Evolutionary conservation across 1,140 invertebrate genomes (phyloP).

Genomic region (Philopotamus ludificatus): DNA sequence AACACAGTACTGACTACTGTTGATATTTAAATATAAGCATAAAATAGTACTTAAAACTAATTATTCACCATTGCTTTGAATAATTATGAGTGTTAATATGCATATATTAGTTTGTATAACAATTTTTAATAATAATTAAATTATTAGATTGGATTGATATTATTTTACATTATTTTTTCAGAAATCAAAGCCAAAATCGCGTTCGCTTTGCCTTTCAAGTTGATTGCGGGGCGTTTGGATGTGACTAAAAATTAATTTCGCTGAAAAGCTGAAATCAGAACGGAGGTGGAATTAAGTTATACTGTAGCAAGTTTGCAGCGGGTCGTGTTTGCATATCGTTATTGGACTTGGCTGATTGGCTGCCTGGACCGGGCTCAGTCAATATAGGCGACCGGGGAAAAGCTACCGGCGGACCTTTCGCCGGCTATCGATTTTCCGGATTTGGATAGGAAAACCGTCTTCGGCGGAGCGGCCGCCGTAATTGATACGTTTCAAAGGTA

Average conservation of each 20-base stretch:
- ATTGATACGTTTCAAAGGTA: too few species aligned
- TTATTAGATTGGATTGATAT: too few species aligned
- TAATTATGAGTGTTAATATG: too few species aligned
- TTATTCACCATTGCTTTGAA: too few species aligned
- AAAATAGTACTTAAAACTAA: too few species aligned
- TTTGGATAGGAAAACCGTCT: not conserved
- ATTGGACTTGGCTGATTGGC: slow-evolving; percentile 48
- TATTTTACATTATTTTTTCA: not conserved
- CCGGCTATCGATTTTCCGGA: not conserved
- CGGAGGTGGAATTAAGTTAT: slow-evolving; percentile 11
- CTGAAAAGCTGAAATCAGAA: not conserved
- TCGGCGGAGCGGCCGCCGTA: too few species aligned
- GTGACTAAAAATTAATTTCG: not conserved
- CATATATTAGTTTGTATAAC: too few species aligned
- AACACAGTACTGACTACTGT: too few species aligned
- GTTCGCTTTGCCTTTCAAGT: not conserved
- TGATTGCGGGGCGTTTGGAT: not conserved
- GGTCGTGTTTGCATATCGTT: slow-evolving; percentile 41
- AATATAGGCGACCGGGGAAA: slow-evolving; percentile 3
- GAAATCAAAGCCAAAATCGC: too few species aligned
- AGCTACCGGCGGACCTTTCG: too few species aligned
- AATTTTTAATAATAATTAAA: too few species aligned
- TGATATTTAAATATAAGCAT: too few species aligned
- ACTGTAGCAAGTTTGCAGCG: slow-evolving; percentile 25
- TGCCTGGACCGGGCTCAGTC: slow-evolving; percentile 34